A percentile compares a stretch with the other conserved stretches of the same genome.
Evolutionary conservation across 2,888 invertebrate genomes (phyloP).

Genomic region (Keiferia lycopersicella): DNA sequence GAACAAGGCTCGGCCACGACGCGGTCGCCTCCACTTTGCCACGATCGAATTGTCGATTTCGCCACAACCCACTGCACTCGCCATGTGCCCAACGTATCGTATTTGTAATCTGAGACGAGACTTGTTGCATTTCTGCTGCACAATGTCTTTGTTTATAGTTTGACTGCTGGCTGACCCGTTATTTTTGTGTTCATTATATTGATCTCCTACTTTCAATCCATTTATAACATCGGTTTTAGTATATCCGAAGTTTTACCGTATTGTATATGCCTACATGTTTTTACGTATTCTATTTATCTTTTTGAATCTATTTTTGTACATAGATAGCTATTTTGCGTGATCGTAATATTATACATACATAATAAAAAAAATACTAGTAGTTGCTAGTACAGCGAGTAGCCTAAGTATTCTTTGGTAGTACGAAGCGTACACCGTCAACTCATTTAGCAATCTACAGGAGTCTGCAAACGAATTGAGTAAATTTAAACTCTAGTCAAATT

Average conservation of each 20-base stretch:
- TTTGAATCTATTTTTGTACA: no score
- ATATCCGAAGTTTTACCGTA: no score
- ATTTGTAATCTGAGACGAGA: conserved; percentile 63
- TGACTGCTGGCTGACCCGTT: background rate
- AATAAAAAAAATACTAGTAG: no score
- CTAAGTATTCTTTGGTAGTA: no score
- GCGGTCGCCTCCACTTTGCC: conserved; percentile 56
- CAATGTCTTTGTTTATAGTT: conserved; percentile 23
- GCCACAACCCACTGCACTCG: conserved; percentile 62
- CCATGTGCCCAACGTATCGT: conserved; percentile 60
- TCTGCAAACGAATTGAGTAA: conserved; percentile 35
- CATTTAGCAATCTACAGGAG: background rate
- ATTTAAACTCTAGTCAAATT: conserved; percentile 58
- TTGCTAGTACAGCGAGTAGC: no score
- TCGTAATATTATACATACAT: no score
- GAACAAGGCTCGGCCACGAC: conserved; percentile 35
- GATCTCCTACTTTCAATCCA: background rate
- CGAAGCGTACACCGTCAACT: background rate
- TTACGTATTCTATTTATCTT: no score
- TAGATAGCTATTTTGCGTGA: no score
- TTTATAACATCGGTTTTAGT: background rate
- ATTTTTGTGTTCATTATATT: conserved; percentile 1
- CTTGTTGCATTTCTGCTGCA: conserved; percentile 54
- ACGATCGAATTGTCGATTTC: conserved; percentile 64
- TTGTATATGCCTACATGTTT: no score